phyloP scores from a whole-genome alignment of 2,797 vertebrate genomes.

The Mus minutoides region DNA sequence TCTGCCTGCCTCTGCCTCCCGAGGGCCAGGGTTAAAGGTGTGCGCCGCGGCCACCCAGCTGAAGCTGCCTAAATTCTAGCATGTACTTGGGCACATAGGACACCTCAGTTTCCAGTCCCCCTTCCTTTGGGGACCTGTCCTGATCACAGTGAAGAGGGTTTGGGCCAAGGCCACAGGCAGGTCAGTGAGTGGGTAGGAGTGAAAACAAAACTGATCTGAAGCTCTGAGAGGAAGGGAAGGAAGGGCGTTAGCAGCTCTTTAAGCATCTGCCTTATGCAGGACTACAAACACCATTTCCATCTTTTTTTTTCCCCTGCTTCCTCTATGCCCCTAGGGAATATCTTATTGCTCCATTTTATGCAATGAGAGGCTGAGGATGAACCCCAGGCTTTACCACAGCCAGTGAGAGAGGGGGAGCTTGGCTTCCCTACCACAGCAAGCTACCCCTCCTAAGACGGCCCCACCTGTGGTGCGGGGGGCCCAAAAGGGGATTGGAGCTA shows the following conservation, averaged over 20 bases:
- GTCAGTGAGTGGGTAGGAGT: slow-evolving; percentile 2
- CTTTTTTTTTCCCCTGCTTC: not conserved
- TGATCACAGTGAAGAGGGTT: slow-evolving; percentile 8
- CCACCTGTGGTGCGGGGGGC: not conserved
- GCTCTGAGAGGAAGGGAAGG: not conserved
- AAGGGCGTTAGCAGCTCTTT: slow-evolving; percentile 24
- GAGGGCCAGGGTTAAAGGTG: not conserved
- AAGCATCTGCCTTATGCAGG: not conserved
- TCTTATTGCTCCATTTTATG: not conserved
- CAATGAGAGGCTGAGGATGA: slow-evolving; percentile 1
- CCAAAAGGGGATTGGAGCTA: not conserved
- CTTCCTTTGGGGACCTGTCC: not conserved
- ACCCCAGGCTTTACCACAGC: not conserved
- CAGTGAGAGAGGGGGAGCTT: not conserved
- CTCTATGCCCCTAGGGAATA: not conserved
- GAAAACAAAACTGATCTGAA: slow-evolving; percentile 34
- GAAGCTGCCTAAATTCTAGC: not conserved
- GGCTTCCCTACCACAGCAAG: not conserved
- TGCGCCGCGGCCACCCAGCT: not conserved
- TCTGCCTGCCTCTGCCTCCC: not conserved
- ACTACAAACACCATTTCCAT: not conserved
- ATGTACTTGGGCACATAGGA: not conserved
- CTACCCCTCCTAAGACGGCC: not conserved
- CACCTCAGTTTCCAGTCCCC: not conserved
- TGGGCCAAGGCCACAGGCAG: not conserved